phyloP scores from a whole-genome alignment of 2,797 vertebrate genomes.

The Pelobates cultripes region DNA sequence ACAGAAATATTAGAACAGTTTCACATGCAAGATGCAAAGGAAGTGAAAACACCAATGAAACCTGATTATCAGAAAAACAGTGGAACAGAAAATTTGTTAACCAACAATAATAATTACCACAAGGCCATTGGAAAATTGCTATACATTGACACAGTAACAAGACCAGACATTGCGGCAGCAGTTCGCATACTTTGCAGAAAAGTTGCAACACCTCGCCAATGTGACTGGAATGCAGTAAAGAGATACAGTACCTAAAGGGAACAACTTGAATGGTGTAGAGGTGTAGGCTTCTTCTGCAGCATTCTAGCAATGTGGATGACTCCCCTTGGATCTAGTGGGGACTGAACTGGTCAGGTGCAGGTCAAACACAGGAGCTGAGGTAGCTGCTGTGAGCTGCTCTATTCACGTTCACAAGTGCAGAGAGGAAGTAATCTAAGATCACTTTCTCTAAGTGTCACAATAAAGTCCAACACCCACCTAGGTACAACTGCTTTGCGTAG shows the following conservation, averaged over 20 bases:
- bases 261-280: not conserved
- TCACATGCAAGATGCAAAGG: conserved; percentile 15
- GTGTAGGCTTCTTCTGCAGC: too few species aligned
- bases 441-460: too few species aligned
- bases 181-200: not conserved
- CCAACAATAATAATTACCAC: conserved; percentile 4
- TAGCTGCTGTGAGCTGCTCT: too few species aligned
- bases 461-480: too few species aligned
- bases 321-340: too few species aligned
- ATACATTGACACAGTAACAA: conserved; percentile 9
- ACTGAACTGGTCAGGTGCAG: too few species aligned
- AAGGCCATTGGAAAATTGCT: not conserved
- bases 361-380: too few species aligned
- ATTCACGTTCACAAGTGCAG: too few species aligned
- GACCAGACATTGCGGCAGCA: conserved; percentile 6
- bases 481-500: too few species aligned
- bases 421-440: too few species aligned
- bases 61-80: not conserved
- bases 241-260: not conserved
- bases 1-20: conserved; percentile 13
- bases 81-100: not conserved
- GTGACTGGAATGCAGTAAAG: conserved; percentile 25
- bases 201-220: conserved; percentile 1
- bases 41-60: conserved; percentile 14
- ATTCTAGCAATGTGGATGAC: too few species aligned